Evolutionary conservation across 2,113 vertebrate genomes (phyloP).

Genomic region (Pyxicephalus adspersus): DNA sequence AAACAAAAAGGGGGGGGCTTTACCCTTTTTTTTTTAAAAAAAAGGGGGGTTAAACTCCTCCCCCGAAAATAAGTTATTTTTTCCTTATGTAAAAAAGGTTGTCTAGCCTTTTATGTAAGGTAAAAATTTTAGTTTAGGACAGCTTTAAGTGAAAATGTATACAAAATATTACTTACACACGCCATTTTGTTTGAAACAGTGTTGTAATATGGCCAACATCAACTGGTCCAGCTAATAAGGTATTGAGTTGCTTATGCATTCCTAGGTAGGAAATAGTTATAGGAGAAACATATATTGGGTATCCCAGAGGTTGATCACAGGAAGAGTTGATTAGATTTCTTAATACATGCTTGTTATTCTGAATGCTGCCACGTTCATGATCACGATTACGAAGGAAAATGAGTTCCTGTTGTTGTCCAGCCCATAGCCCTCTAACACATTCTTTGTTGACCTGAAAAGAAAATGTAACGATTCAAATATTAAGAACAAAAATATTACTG

Average conservation of each 20-base stretch:
- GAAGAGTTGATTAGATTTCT: constrained; percentile 97
- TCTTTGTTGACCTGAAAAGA: constrained; percentile 91
- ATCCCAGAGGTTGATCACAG: constrained; percentile 96
- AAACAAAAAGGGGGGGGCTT: too few species aligned
- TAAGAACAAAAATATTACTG: too few species aligned
- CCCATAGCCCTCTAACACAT: constrained; percentile 95
- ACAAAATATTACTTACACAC: constrained; percentile 77
- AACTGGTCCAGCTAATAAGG: constrained; percentile 86
- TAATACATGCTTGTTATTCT: constrained; percentile 96
- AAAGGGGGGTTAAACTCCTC: too few species aligned
- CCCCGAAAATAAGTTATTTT: too few species aligned
- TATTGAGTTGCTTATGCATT: constrained; percentile 85
- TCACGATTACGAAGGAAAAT: constrained; percentile 95
- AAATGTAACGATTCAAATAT: neutral
- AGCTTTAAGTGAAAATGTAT: neutral
- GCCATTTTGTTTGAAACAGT: constrained; percentile 91
- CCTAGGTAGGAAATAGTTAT: constrained; percentile 94
- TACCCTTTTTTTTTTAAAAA: too few species aligned
- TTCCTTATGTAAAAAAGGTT: too few species aligned
- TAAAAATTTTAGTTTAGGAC: too few species aligned
- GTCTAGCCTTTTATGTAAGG: too few species aligned
- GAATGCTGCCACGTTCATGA: constrained; percentile 95
- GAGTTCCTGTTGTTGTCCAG: constrained; percentile 95
- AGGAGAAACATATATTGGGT: constrained; percentile 97
- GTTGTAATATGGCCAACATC: constrained; percentile 83